Evolutionary conservation across 92 coral and sea anemone species (phyloP).

Genomic region (Plumapathes pennacea): DNA sequence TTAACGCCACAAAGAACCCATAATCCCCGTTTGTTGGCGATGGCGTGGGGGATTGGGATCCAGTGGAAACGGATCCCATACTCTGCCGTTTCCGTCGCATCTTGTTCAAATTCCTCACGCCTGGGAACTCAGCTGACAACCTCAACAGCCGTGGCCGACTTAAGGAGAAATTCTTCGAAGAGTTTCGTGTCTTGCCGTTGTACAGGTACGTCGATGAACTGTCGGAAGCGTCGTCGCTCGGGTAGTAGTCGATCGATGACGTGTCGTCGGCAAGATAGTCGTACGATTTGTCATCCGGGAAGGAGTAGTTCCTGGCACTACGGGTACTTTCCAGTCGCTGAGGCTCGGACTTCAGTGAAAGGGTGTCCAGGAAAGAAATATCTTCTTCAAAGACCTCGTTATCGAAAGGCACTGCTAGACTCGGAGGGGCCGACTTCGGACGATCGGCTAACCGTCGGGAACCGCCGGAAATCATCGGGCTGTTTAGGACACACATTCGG

Average conservation of each 20-base stretch:
- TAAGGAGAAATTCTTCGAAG: slow-evolving; percentile 40
- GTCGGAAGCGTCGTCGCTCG: slow-evolving; percentile 88
- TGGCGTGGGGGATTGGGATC: slow-evolving; percentile 45
- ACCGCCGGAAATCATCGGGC: slow-evolving; percentile 66
- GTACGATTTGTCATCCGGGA: slow-evolving; percentile 50
- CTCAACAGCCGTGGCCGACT: slow-evolving; percentile 75
- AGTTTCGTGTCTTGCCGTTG: slow-evolving; percentile 34
- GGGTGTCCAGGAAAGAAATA: slow-evolving; percentile 43
- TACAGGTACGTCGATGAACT: slow-evolving; percentile 59
- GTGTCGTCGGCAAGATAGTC: slow-evolving; percentile 59
- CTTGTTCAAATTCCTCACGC: slow-evolving; percentile 76
- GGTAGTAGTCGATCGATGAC: slow-evolving; percentile 78
- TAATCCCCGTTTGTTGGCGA: slow-evolving; percentile 64
- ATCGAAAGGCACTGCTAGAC: slow-evolving; percentile 18
- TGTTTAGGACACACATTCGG: slow-evolving; percentile 78
- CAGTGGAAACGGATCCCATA: slow-evolving; percentile 78
- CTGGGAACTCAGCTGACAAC: slow-evolving; percentile 79
- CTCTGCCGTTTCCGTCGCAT: slow-evolving; percentile 81
- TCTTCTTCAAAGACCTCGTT: slow-evolving; percentile 9
- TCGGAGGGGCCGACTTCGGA: slow-evolving; percentile 87
- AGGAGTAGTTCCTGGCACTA: slow-evolving; percentile 43
- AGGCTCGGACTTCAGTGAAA: slow-evolving; percentile 47
- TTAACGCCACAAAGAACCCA: slow-evolving; percentile 79
- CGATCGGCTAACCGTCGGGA: slow-evolving; percentile 48
- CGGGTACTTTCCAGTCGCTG: slow-evolving; percentile 17